These are phyloP conservation scores for Siniperca undulata DNA, from an alignment of 2,797 vertebrate species.

Conservation along the genomic window DNA sequence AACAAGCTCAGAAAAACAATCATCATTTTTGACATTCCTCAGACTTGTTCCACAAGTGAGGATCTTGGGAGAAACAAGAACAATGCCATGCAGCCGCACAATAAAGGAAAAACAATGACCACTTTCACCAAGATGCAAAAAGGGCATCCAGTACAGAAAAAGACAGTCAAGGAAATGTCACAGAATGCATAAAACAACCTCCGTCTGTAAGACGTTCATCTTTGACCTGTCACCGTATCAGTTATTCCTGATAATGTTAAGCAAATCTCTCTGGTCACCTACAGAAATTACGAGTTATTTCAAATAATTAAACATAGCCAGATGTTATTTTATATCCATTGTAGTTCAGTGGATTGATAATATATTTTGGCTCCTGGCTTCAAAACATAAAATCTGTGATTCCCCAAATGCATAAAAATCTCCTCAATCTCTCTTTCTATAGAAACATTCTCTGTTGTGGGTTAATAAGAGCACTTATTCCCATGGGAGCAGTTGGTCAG, in stretches of 20 bases:
- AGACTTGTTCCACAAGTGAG: conserved; percentile 6
- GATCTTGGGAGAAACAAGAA: conserved; percentile 12
- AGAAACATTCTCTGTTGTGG: background rate
- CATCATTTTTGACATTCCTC: conserved; percentile 20
- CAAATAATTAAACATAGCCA: background rate
- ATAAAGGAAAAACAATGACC: conserved; percentile 41
- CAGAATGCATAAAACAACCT: background rate
- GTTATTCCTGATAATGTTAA: background rate
- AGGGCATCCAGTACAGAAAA: conserved; percentile 32
- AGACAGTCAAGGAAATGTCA: background rate
- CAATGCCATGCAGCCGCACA: conserved; percentile 35
- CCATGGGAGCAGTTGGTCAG: conserved; percentile 12
- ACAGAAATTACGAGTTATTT: background rate
- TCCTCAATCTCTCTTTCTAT: background rate
- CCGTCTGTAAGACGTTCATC: background rate
- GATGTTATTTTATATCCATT: background rate
- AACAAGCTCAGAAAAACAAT: background rate
- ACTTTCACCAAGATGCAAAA: conserved; percentile 48
- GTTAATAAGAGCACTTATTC: conserved; percentile 19
- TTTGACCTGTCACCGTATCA: background rate
- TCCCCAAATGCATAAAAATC: background rate
- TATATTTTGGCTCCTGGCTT: background rate
- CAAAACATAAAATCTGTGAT: background rate
- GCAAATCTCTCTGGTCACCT: background rate
- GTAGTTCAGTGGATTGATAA: background rate